These are phyloP conservation scores for Ryuthela nishihirai DNA, from an alignment of 2,888 invertebrate species.

Conservation along the genomic window DNA sequence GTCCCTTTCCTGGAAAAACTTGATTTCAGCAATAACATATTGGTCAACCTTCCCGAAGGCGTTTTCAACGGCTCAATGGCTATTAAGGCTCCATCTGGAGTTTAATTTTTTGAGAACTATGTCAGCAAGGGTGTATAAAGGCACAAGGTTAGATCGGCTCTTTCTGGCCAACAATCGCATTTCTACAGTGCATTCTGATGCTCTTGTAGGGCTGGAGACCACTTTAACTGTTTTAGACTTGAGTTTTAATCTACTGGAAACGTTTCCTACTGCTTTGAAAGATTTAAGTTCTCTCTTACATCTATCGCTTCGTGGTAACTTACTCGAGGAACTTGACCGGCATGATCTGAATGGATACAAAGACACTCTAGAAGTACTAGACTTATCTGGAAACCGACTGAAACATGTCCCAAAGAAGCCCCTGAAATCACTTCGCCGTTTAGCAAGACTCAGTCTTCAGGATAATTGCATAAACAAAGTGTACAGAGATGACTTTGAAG, in stretches of 20 bases:
- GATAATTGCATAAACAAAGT: slow-evolving; percentile 40
- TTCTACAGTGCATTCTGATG: slow-evolving; percentile 61
- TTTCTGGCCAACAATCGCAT: slow-evolving; percentile 53
- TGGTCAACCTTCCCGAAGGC: slow-evolving; percentile 7
- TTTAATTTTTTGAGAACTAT: slow-evolving; percentile 69
- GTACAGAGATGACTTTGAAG: slow-evolving; percentile 64
- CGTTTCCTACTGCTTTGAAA: slow-evolving; percentile 54
- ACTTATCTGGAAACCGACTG: slow-evolving; percentile 41
- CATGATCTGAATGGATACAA: slow-evolving; percentile 60
- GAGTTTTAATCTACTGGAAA: slow-evolving; percentile 60
- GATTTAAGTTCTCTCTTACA: slow-evolving; percentile 51
- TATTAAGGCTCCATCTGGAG: slow-evolving; percentile 63
- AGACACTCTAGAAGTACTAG: slow-evolving; percentile 36
- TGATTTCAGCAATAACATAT: slow-evolving; percentile 29
- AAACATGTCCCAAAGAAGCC: slow-evolving; percentile 37
- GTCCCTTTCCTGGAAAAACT: slow-evolving; percentile 16
- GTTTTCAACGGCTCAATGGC: slow-evolving; percentile 29
- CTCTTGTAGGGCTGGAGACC: slow-evolving; percentile 66
- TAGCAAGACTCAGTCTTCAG: slow-evolving; percentile 40
- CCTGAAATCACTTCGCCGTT: slow-evolving; percentile 19
- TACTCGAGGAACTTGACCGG: slow-evolving; percentile 64
- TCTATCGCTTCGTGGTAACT: slow-evolving; percentile 70
- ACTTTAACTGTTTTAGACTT: slow-evolving; percentile 39
- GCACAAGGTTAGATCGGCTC: slow-evolving; percentile 68
- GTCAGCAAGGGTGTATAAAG: slow-evolving; percentile 63